phyloP scores from a whole-genome alignment of 2,888 invertebrate species.

The Lasioglossum morio region DNA sequence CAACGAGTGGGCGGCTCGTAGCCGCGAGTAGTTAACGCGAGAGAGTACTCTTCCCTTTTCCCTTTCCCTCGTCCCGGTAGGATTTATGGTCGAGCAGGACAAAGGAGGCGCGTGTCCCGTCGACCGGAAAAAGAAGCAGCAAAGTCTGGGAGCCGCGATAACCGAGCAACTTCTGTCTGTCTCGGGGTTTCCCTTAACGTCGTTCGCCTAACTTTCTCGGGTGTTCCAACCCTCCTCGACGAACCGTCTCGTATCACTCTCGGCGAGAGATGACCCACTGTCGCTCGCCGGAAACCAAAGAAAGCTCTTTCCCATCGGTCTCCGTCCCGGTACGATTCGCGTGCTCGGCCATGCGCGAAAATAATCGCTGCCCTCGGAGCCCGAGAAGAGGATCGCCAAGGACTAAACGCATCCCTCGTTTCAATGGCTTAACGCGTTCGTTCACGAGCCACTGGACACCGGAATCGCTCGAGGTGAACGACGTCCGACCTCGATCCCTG shows the following conservation, averaged over 20 bases:
- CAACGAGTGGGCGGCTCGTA: conserved; percentile 37
- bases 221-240: neutral
- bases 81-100: conserved; percentile 62
- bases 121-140: conserved; percentile 46
- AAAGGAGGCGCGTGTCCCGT: conserved; percentile 60
- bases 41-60: neutral
- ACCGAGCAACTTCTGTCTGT: conserved; percentile 29
- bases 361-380: conserved; percentile 70
- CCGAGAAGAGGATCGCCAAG: conserved; percentile 1
- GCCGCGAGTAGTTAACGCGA: conserved; percentile 48
- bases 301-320: conserved; percentile 42
- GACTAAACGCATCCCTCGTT: conserved; percentile 25
- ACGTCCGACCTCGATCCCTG: neutral
- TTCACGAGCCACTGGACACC: conserved; percentile 27
- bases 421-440: conserved; percentile 23
- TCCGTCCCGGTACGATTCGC: neutral
- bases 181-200: neutral
- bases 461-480: conserved; percentile 21
- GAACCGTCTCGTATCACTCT: conserved; percentile 8
- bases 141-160: conserved; percentile 17
- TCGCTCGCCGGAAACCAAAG: conserved; percentile 36
- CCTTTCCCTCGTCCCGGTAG: conserved; percentile 12
- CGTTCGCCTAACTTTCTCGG: conserved; percentile 25
- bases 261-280: conserved; percentile 68
- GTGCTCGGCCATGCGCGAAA: conserved; percentile 76